Evolutionary conservation across 2,888 invertebrate genomes (phyloP), one percentile per base, ranked within the genome.

Genomic region (Glaucopsyche alexis): DNA sequence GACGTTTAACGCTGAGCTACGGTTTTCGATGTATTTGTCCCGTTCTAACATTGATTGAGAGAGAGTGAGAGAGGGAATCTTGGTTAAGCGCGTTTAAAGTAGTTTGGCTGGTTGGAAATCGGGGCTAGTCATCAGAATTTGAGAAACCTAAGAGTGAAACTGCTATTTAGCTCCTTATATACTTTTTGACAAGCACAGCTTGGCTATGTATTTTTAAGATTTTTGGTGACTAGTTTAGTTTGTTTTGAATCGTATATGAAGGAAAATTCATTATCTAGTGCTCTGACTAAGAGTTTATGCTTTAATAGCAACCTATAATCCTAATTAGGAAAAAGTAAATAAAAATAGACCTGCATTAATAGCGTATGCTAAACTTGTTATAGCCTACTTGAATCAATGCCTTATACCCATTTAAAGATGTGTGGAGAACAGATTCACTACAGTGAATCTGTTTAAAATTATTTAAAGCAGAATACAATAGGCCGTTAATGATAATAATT

Each of bases 351-450:
- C 74, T 74, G 70, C 73, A 65, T 69, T 71, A 72, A 71, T 74
- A 69, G 77, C 71, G 75, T 78, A 78, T 78, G 77, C 76, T 78
- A 77, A 78, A 74, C 77, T 74, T 47, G 77, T 78, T 75, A 76
- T 75, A 74, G 76, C 78, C 75, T 78, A 76, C 77, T 75, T 77
- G 75, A 75, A 75, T 72, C 74, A 78, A 78, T 78, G 78, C 42
- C 77, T 78, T 69, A 72, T 71, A 75, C 72, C 77, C 77, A 74
- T 77, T 72, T 77, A 77, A 45, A 72, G 74, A 55, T 72, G 47
- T 60, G 74, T 55, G 69, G 55, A n/a, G n/a, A n/a, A n/a, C n/a
- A n/a, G 72, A 42, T 71, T 71, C n/a, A n/a, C n/a, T n/a, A 65
- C 40, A 60, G 71, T 71, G 13, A 66, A 71, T 66, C 52, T 67